Conservation (phyloP, 2,888 invertebrate genomes). For the Cryptocephalus primarius region DNA sequence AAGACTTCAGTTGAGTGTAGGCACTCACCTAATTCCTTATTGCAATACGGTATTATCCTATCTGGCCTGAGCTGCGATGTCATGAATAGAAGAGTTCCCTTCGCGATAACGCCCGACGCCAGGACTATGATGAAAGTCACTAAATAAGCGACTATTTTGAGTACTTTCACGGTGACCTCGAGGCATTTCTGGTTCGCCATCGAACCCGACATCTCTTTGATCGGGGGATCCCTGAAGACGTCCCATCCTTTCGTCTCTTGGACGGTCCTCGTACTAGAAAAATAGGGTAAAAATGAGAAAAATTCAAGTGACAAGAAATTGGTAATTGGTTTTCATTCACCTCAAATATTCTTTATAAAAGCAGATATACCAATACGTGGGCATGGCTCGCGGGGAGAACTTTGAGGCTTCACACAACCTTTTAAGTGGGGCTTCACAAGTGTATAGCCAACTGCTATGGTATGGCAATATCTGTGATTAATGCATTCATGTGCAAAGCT, state of each 20-base stretch:
- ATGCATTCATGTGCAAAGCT: too few relatives aligned
- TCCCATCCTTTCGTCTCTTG: slow-evolving; percentile 93
- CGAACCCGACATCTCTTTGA: slow-evolving; percentile 78
- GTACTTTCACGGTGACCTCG: slow-evolving; percentile 71
- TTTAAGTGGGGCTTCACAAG: too few relatives aligned
- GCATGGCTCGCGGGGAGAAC: too few relatives aligned
- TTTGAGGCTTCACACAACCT: too few relatives aligned
- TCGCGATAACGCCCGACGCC: slow-evolving; percentile 74
- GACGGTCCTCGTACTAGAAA: slow-evolving; percentile 66
- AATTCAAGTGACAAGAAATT: too few relatives aligned
- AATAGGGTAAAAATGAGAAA: slow-evolving; percentile 2
- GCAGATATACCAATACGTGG: too few relatives aligned
- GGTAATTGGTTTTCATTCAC: too few relatives aligned
- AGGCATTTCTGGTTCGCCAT: slow-evolving; percentile 81
- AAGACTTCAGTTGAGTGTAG: neutral
- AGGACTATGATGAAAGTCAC: slow-evolving; percentile 79
- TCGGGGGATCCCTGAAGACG: slow-evolving; percentile 87
- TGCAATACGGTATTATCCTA: slow-evolving; percentile 69
- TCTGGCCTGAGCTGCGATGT: slow-evolving; percentile 76
- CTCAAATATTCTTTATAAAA: too few relatives aligned
- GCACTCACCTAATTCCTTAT: slow-evolving; percentile 66
- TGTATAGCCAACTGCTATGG: too few relatives aligned
- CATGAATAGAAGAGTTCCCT: slow-evolving; percentile 84
- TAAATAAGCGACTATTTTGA: slow-evolving; percentile 76
- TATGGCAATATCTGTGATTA: too few relatives aligned